Evolutionary conservation across 2,888 invertebrate species (phyloP), one percentile per base, ranked within the genome.

Genomic region (Digitonthophagus gazella): DNA sequence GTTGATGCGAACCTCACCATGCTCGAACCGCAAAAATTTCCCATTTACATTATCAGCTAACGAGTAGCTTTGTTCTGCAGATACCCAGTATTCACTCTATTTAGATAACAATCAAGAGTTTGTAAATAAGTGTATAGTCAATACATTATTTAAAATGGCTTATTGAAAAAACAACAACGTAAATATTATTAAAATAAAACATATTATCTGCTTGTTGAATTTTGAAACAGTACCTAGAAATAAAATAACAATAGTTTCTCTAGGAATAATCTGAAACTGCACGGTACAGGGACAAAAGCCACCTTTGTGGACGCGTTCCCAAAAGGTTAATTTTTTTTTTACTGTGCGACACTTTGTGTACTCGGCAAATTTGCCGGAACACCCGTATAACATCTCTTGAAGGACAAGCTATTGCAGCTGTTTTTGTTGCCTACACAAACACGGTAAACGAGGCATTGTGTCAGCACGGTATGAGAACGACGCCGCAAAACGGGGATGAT

Each of bases 401-500:
- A 14, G 61, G 61, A 8, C 58, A 0, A 15, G 8, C 58, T 18
- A 14, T 18, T 65, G 68, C 71, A 71, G 69, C 71, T 70, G 73
- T 74, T 73, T 70, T 72, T 74, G 73, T 74, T 74, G 71, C 71
- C 71, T 72, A 68, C 71, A 68, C 66, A 67, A 69, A 74, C 71
- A 74, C 69, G 70, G 72, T 69, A 73, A 61, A 73, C 70, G 64
- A 65, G 68, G 68, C 68, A 54, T 65, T 70, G 66, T 70, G 65
- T 69, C 65, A 58, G 58, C 68, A 58, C 58, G 57, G 28, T 5
- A 44, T 44, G 28, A 11, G 19, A 64, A 58, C 68, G 67, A 15
- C 20, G 8, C 16, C n/a, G 19, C n/a, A 20, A 16, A 18, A 61
- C 61, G 3, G 28, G 28, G 28, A 44, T 44, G 28, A 19, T 61